These are phyloP conservation scores for Albula goreensis DNA, from an alignment of 2,113 vertebrate genomes.

Conservation along the genomic window DNA sequence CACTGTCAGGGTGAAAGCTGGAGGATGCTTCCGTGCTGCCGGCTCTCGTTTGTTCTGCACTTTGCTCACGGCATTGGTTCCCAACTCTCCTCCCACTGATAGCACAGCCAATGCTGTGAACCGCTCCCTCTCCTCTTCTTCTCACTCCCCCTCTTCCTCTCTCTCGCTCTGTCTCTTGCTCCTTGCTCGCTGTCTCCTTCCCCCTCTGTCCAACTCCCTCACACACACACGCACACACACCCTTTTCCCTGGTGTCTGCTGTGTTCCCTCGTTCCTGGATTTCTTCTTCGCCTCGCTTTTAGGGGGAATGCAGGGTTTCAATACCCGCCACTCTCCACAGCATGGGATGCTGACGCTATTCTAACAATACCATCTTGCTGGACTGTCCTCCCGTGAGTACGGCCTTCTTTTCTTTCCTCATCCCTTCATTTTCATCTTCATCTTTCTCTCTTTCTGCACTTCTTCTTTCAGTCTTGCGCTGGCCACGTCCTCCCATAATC, in stretches of 20 bases:
- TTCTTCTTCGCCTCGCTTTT: slow-evolving; percentile 35
- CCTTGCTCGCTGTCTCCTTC: slow-evolving; percentile 29
- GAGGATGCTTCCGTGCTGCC: slow-evolving; percentile 43
- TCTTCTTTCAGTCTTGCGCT: not conserved
- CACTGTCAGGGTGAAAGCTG: slow-evolving; percentile 33
- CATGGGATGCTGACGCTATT: slow-evolving; percentile 57
- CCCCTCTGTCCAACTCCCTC: slow-evolving; percentile 39
- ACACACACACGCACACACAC: slow-evolving; percentile 48
- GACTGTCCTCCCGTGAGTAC: slow-evolving; percentile 66
- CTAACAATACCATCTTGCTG: slow-evolving; percentile 14
- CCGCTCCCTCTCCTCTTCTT: slow-evolving; percentile 14
- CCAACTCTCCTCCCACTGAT: slow-evolving; percentile 46
- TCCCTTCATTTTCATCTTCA: slow-evolving; percentile 9
- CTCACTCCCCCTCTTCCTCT: slow-evolving; percentile 27
- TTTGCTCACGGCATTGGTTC: slow-evolving; percentile 44
- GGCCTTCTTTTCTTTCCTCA: slow-evolving; percentile 26
- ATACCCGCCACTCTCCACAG: slow-evolving; percentile 50
- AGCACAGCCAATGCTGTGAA: slow-evolving; percentile 45
- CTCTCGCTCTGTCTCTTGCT: slow-evolving; percentile 10
- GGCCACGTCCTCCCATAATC: not conserved
- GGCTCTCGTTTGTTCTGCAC: slow-evolving; percentile 31
- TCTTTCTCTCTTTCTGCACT: slow-evolving; percentile 30
- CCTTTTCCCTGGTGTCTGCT: slow-evolving; percentile 3
- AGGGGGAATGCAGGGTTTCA: slow-evolving; percentile 45
- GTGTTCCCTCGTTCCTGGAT: slow-evolving; percentile 35